Percentiles rank a stretch among this genome's conserved stretches.
These are phyloP conservation scores for Drosophila ananassae DNA, from an alignment of 1,140 invertebrate genomes.

Conservation along the genomic window DNA sequence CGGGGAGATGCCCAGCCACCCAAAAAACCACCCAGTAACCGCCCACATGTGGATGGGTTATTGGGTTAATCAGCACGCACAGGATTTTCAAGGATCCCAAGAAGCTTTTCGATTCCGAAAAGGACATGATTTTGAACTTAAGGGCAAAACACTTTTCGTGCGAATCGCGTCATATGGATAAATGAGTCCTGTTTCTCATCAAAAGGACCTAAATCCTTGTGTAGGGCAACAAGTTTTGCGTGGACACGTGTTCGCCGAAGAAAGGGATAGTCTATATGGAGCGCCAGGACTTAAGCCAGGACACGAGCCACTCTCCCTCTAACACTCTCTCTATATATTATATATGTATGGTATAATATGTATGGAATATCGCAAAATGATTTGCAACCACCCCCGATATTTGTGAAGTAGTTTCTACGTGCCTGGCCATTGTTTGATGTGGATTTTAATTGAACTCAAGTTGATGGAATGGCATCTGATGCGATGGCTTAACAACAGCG, in stretches of 20 bases:
- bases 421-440: slow-evolving; percentile 83
- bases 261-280: slow-evolving; percentile 6
- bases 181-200: slow-evolving; percentile 25
- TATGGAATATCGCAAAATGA: background rate
- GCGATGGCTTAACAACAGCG: slow-evolving; percentile 68
- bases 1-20: background rate
- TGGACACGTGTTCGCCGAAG: slow-evolving; percentile 41
- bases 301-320: slow-evolving; percentile 22
- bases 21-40: slow-evolving; percentile 11
- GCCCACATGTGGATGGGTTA: slow-evolving; percentile 41
- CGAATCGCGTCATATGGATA: slow-evolving; percentile 60
- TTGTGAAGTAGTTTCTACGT: slow-evolving; percentile 81
- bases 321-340: background rate
- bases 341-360: background rate
- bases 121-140: slow-evolving; percentile 62
- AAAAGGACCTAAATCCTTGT: slow-evolving; percentile 12
- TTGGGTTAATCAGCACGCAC: slow-evolving; percentile 61
- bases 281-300: slow-evolving; percentile 40
- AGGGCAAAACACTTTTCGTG: slow-evolving; percentile 56
- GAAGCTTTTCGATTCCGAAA: slow-evolving; percentile 25
- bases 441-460: slow-evolving; percentile 84
- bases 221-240: slow-evolving; percentile 49
- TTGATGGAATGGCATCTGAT: slow-evolving; percentile 53
- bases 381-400: slow-evolving; percentile 34
- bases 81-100: slow-evolving; percentile 26